These are phyloP conservation scores for Pseudorhiza aurosa DNA, from an alignment of 30 jellyfish, hydroid and myxozoan species.

Conservation along the genomic window DNA sequence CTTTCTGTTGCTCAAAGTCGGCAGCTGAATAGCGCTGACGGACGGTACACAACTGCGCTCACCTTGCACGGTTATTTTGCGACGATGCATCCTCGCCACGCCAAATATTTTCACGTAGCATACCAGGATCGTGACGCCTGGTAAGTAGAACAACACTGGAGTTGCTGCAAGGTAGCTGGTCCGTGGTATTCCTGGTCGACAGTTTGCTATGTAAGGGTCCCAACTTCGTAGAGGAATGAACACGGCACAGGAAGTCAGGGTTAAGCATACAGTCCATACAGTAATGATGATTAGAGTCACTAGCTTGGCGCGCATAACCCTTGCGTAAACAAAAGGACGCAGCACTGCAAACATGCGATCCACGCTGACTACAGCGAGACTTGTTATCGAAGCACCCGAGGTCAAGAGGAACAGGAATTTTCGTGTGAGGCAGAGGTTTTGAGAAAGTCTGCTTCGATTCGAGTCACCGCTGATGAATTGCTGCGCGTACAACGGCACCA, in stretches of 20 bases:
- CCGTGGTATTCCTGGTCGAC: slow-evolving; percentile 85
- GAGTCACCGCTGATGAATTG: slow-evolving; percentile 11
- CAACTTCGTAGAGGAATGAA: slow-evolving; percentile 53
- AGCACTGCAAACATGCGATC: slow-evolving; percentile 77
- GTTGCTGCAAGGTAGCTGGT: slow-evolving; percentile 63
- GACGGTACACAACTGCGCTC: slow-evolving; percentile 60
- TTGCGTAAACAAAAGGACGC: slow-evolving; percentile 70
- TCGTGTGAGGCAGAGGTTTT: slow-evolving; percentile 42
- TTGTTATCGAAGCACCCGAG: slow-evolving; percentile 74
- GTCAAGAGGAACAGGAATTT: slow-evolving; percentile 73
- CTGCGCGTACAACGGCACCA: slow-evolving; percentile 72
- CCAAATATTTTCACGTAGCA: slow-evolving; percentile 73
- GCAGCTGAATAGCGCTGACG: neutral
- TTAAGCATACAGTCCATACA: slow-evolving; percentile 65
- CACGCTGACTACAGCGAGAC: slow-evolving; percentile 76
- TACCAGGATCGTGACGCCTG: slow-evolving; percentile 71
- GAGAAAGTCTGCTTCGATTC: neutral
- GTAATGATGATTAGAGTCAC: slow-evolving; percentile 37
- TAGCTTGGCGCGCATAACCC: slow-evolving; percentile 49
- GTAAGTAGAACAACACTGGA: slow-evolving; percentile 75
- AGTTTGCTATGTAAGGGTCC: slow-evolving; percentile 35
- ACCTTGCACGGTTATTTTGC: slow-evolving; percentile 44
- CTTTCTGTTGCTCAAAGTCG: neutral
- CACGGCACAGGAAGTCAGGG: slow-evolving; percentile 53
- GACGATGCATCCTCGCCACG: slow-evolving; percentile 76